Evolutionary conservation across 2,888 invertebrate genomes (phyloP).

Genomic region (Omphaloscelis lunosa): DNA sequence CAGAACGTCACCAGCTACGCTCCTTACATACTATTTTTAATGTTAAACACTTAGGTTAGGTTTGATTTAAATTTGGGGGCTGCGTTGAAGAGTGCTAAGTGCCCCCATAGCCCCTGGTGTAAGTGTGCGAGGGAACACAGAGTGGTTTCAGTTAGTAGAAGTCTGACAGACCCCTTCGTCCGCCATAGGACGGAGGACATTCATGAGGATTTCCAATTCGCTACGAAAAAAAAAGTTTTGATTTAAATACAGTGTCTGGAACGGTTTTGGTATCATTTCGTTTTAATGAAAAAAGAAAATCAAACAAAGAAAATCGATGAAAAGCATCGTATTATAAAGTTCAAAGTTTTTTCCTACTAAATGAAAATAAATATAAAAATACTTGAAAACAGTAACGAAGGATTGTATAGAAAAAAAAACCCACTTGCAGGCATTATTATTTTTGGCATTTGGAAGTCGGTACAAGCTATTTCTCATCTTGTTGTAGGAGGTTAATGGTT

Average conservation of each 20-base stretch:
- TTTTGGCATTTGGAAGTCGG: not conserved
- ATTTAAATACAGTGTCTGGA: not conserved
- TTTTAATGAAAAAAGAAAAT: not conserved
- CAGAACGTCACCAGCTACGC: too few species aligned
- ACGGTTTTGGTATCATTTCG: not conserved
- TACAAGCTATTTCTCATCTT: not conserved
- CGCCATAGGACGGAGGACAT: too few species aligned
- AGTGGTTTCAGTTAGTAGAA: too few species aligned
- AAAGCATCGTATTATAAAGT: not conserved
- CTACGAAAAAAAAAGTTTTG: too few species aligned
- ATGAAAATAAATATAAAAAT: not conserved
- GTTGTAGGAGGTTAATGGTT: not conserved
- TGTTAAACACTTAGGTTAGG: not conserved
- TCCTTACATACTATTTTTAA: too few species aligned
- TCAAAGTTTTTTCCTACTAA: not conserved
- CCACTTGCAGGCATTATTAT: not conserved
- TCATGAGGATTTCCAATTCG: too few species aligned
- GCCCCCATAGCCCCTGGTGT: too few species aligned
- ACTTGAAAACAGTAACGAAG: not conserved
- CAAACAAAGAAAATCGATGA: not conserved
- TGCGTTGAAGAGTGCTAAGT: too few species aligned
- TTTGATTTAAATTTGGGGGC: not conserved
- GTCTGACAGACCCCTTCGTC: too few species aligned
- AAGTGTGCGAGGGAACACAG: too few species aligned
- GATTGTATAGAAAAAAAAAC: not conserved